Base-by-base conservation (phyloP, 2,888 invertebrate species). In the Ethmia dodecea region DNA sequence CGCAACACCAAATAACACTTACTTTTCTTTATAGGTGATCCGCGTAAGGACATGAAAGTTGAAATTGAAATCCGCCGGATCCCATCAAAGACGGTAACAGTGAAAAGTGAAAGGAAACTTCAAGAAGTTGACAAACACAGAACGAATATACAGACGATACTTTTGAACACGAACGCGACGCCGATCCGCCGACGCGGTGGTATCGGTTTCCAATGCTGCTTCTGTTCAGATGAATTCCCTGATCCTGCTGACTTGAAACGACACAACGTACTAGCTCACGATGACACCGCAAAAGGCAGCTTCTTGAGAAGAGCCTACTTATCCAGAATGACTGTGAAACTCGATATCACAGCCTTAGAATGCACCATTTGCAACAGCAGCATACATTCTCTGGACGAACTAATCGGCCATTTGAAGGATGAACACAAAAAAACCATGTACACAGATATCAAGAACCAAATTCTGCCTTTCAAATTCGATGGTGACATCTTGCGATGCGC, bases 1-100 rank as follows among this genome's bases (percentile, higher is more conserved):
- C n/a, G 24, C 11, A 5, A 24, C 14, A 31, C 11, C 10, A 31
- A 31, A 31, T 16, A 25, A 46, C 35, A 40, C 27, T 37, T 35
- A 53, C 38, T 62, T 63, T 56, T 66, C 54, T 60, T 69, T 69
- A 53, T 69, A 69, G 68, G 68, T 66, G 39, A 48, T 22, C n/a
- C n/a, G n/a, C 42, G 45, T 52, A 47, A 22, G 6, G 13, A n/a
- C n/a, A n/a, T n/a, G n/a, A 31, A 31, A 20, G 16, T 29, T 18
- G 11, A 29, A 16, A 55, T 49, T 33, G 54, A 51, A 49, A n/a
- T n/a, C n/a, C n/a, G n/a, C 49, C 29, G 40, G 49, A 48, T 35
- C 41, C 12, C 32, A 10, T 22, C 28, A 6, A 13, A 8, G n/a
- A 29, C 11, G 15, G 14, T 22, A 10, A 30, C n/a, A 15, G 13